These are phyloP conservation scores for Pogonophryne albipinna DNA, from an alignment of 2,797 vertebrate species.

Conservation along the genomic window DNA sequence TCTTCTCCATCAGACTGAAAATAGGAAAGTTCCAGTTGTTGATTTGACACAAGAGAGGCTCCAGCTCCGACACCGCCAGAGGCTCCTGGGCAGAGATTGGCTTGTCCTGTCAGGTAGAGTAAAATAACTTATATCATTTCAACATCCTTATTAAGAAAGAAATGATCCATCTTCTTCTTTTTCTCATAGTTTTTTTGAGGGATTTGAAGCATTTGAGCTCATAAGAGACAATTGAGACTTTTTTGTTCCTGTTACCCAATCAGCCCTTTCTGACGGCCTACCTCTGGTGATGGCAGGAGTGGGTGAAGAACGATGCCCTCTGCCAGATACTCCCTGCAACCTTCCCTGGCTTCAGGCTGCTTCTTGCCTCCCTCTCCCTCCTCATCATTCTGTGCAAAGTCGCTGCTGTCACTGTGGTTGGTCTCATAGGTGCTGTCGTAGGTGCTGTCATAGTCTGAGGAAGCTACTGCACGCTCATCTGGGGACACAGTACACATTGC, in stretches of 20 bases:
- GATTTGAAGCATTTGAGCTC: background rate
- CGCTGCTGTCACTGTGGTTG: constrained; percentile 97
- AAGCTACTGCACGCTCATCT: constrained; percentile 91
- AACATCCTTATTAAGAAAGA: background rate
- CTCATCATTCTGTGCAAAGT: constrained; percentile 93
- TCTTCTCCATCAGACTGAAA: constrained; percentile 95
- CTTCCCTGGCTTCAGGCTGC: constrained; percentile 62
- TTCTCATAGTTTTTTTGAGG: background rate
- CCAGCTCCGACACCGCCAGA: constrained; percentile 89
- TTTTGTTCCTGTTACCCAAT: background rate
- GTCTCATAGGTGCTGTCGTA: constrained; percentile 90
- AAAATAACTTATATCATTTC: no score
- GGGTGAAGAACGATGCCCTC: constrained; percentile 84
- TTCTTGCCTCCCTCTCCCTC: constrained; percentile 87
- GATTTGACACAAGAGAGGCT: constrained; percentile 91
- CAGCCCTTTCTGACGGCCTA: constrained; percentile 21
- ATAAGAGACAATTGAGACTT: background rate
- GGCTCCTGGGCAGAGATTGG: constrained; percentile 87
- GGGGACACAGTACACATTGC: background rate
- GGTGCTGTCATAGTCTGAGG: constrained; percentile 93
- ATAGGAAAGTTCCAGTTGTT: constrained; percentile 99
- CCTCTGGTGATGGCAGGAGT: constrained; percentile 80
- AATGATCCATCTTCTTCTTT: background rate
- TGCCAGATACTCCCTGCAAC: constrained; percentile 70
- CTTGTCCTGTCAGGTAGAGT: constrained; percentile 84